These are phyloP conservation scores for Phthorimaea operculella DNA, from an alignment of 1,140 invertebrate genomes.

Conservation along the genomic window DNA sequence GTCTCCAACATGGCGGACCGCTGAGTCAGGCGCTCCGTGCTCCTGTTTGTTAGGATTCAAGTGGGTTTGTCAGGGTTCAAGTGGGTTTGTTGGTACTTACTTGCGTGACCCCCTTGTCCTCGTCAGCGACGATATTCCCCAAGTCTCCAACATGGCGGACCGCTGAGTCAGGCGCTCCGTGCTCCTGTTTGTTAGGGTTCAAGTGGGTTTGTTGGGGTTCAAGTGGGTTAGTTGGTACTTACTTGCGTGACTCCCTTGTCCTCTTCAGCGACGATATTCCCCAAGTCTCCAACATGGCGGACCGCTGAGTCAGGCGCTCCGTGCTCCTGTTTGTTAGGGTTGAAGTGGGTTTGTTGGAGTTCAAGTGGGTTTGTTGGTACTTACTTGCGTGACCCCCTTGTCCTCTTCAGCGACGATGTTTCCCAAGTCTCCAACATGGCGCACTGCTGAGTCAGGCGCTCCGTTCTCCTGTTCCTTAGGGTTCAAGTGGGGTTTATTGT, in stretches of 20 bases:
- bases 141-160: slow-evolving; percentile 91
- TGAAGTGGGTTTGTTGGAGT: too few relatives aligned
- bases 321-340: slow-evolving; percentile 87
- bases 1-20: slow-evolving; percentile 88
- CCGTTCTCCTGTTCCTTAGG: slow-evolving; percentile 88
- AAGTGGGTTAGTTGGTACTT: too few relatives aligned
- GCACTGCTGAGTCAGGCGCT: slow-evolving; percentile 75
- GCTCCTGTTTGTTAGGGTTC: slow-evolving; percentile 87
- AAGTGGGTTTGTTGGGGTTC: too few relatives aligned
- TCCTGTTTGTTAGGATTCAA: slow-evolving; percentile 90
- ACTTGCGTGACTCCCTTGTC: slow-evolving; percentile 76
- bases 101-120: slow-evolving; percentile 76
- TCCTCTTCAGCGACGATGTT: slow-evolving; percentile 81
- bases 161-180: slow-evolving; percentile 82
- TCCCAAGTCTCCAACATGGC: slow-evolving; percentile 94
- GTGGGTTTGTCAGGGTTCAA: too few relatives aligned
- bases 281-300: slow-evolving; percentile 92
- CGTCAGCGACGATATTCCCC: slow-evolving; percentile 85
- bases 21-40: slow-evolving; percentile 85
- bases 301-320: slow-evolving; percentile 80
- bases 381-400: slow-evolving; percentile 75
- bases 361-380: too few relatives aligned
- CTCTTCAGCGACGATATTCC: slow-evolving; percentile 82
- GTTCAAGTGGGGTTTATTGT: slow-evolving; percentile 99
- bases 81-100: too few relatives aligned